Evolutionary conservation across 1,140 invertebrate genomes (phyloP), one percentile per base, ranked within the genome.

Genomic region (Choristoneura fumiferana): DNA sequence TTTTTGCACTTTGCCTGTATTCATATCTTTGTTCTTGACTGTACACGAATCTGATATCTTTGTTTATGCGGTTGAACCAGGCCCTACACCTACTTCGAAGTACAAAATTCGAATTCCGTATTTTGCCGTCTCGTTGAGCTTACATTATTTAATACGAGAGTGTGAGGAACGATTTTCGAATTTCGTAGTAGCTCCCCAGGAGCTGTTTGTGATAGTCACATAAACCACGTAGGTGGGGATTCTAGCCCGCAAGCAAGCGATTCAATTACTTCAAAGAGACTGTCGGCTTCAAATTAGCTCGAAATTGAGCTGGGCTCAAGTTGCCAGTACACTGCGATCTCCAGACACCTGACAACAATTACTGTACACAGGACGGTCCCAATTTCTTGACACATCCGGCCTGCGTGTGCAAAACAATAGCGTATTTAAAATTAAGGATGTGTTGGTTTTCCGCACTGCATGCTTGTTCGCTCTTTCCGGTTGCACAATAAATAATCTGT

Each of bases 401-500:
- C 18, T 33, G 12, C 14, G 14, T 35, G 13, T 14, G 17, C 10
- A 62, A 43, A 58, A 63, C 61, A 63, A 63, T 60, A 14, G 53
- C 34, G 15, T 49, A 49, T 60, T 55, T 55, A 55, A 55, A 36
- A 60, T 18, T 3, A 49, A 36, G 58, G 58, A 60, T 37, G 53
- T 33, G 18, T 33, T 53, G 35, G 56, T 45, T 60, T 54, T 60
- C 45, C 58, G 18, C 40, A 55, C 52, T 22, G 45, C 13, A 10
- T 53, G 58, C 52, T 49, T 49, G 53, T 34, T 40, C 22, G 17
- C 17, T 38, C 33, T 29, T 54, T 57, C 60, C 61, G 56, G 17
- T 58, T 60, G 43, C 59, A 29, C 53, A 49, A 61, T 54, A 22
- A n/a, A 18, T 3, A 59, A 33, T 54, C 58, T 65, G 59, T 65